Percentiles rank a stretch among this genome's conserved stretches.
These are phyloP conservation scores for Archips crataeganus DNA, from an alignment of 2,888 invertebrate species.

Conservation along the genomic window DNA sequence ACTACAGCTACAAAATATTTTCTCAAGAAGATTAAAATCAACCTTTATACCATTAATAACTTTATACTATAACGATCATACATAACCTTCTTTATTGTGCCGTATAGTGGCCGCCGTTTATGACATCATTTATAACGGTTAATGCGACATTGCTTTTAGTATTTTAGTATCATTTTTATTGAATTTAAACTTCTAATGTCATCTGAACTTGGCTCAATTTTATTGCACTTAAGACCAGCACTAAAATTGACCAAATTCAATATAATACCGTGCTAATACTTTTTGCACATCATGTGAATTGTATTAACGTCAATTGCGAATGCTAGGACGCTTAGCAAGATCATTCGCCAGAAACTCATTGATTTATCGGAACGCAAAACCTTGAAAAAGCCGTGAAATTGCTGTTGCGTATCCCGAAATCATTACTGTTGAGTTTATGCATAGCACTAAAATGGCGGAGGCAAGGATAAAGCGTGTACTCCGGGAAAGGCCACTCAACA, in stretches of 20 bases:
- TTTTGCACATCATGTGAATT: no score
- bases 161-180: conserved; percentile 39
- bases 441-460: conserved; percentile 30
- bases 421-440: conserved; percentile 41
- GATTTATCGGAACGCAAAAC: conserved; percentile 11
- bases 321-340: background rate
- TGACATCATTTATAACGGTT: conserved; percentile 38
- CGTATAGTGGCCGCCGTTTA: conserved; percentile 26
- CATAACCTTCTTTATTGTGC: conserved; percentile 35
- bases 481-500: conserved; percentile 22
- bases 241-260: background rate
- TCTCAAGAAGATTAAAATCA: conserved; percentile 9
- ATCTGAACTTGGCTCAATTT: conserved; percentile 3
- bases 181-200: conserved; percentile 21
- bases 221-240: background rate
- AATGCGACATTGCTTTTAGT: conserved; percentile 35
- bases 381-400: conserved; percentile 30
- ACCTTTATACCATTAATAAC: conserved; percentile 24
- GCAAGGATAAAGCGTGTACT: conserved; percentile 28
- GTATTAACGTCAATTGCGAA: no score
- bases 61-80: conserved; percentile 32
- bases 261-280: no score
- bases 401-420: conserved; percentile 35
- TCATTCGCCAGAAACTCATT: background rate
- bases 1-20: background rate